phyloP scores from a whole-genome alignment of 1,140 invertebrate genomes.

The Lamellibrachia luymesi region DNA sequence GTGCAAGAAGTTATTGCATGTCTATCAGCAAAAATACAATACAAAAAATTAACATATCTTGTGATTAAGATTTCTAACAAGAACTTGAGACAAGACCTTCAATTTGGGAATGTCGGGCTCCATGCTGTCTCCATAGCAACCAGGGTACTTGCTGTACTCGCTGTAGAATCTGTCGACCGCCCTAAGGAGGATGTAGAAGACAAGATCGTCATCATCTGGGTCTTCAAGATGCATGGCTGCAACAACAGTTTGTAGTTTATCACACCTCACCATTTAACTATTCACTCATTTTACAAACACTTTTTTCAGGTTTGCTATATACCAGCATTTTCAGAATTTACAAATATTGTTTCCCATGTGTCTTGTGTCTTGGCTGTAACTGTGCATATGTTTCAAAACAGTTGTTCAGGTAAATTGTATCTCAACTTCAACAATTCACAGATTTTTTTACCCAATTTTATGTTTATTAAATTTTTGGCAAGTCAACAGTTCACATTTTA shows the following conservation, averaged over 20 bases:
- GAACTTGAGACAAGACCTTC: slow-evolving; percentile 62
- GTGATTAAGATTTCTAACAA: too few relatives aligned
- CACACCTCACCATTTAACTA: too few relatives aligned
- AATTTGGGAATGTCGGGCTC: slow-evolving; percentile 85
- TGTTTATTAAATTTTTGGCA: too few relatives aligned
- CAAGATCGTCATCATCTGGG: slow-evolving; percentile 49
- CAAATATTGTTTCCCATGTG: background rate
- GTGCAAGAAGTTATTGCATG: background rate
- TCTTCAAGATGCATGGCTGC: slow-evolving; percentile 58
- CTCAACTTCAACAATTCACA: too few relatives aligned
- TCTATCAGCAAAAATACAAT: background rate
- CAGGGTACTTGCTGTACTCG: slow-evolving; percentile 87
- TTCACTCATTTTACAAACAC: too few relatives aligned
- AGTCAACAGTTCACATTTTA: too few relatives aligned
- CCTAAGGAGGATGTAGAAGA: slow-evolving; percentile 87
- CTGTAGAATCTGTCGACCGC: slow-evolving; percentile 86
- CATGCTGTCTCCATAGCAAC: slow-evolving; percentile 80
- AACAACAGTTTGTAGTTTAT: slow-evolving; percentile 23
- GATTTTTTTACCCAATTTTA: too few relatives aligned
- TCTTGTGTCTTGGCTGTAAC: background rate
- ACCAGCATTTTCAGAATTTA: background rate
- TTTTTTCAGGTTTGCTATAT: too few relatives aligned
- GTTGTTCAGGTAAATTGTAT: too few relatives aligned
- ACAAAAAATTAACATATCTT: background rate
- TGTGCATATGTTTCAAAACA: too few relatives aligned